phyloP scores from a whole-genome alignment of 2,888 invertebrate species.

The Gandaritis pyraliata region DNA sequence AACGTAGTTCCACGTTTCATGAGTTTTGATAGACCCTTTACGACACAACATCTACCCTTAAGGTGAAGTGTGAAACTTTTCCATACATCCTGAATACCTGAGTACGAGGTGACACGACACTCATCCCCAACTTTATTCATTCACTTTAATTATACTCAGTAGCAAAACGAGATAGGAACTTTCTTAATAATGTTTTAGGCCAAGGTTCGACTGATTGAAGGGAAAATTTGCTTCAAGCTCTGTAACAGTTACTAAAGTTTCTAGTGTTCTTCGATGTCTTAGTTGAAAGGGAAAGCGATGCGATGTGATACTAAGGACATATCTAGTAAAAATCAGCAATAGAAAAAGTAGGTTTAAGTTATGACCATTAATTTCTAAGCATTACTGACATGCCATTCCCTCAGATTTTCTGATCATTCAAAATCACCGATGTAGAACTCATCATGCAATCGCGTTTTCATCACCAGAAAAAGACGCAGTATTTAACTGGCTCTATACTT shows the following conservation, averaged over 20 bases:
- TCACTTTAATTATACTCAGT: conserved; percentile 49
- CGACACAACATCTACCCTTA: not conserved
- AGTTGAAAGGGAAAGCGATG: not conserved
- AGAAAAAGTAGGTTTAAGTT: no score
- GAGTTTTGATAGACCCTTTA: no score
- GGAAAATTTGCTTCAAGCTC: conserved; percentile 63
- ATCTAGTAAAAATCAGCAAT: not conserved
- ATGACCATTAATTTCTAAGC: no score
- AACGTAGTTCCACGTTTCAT: no score
- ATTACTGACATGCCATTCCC: no score
- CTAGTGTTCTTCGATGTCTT: conserved; percentile 28
- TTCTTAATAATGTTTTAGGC: conserved; percentile 60
- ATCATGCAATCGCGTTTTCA: no score
- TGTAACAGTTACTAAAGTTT: conserved; percentile 59
- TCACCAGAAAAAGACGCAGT: no score
- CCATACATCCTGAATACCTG: conserved; percentile 18
- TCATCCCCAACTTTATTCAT: conserved; percentile 30
- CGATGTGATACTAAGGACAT: not conserved
- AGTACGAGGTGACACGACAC: conserved; percentile 20
- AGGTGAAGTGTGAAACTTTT: conserved; percentile 16
- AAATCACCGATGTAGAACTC: no score
- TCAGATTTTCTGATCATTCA: no score
- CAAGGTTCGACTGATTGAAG: conserved; percentile 56
- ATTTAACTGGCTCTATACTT: no score
- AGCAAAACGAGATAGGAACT: conserved; percentile 52